A percentile compares a stretch with the other conserved stretches of the same genome.
Conservation (phyloP, 2,797 vertebrate genomes). For the Picus viridis region DNA sequence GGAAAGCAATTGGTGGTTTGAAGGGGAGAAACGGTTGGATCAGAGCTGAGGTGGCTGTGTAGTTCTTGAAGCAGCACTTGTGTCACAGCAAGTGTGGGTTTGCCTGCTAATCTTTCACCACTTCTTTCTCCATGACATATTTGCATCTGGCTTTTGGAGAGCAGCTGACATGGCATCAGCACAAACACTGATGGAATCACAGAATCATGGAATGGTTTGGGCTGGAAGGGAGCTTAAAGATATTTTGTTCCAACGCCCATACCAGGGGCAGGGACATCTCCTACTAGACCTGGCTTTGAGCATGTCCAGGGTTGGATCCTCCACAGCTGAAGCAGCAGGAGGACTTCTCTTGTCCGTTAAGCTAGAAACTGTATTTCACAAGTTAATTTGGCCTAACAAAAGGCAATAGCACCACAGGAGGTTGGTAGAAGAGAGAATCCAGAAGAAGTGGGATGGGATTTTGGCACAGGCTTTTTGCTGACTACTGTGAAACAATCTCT, state of each 20-base stretch:
- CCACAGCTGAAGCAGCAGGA: not conserved
- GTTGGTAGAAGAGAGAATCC: not conserved
- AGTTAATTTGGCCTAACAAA: not conserved
- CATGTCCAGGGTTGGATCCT: not conserved
- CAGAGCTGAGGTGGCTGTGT: not conserved
- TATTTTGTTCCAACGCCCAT: too few relatives aligned
- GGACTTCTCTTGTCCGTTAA: not conserved
- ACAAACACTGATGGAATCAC: not conserved
- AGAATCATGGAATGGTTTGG: too few relatives aligned
- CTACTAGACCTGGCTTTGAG: too few relatives aligned
- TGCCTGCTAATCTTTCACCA: not conserved
- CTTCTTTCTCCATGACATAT: not conserved
- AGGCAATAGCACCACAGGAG: not conserved
- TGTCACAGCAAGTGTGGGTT: not conserved
- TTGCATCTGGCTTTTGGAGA: not conserved
- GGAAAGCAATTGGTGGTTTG: not conserved
- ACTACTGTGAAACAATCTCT: not conserved
- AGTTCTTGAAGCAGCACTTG: not conserved
- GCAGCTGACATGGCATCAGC: not conserved
- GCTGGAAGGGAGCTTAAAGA: too few relatives aligned
- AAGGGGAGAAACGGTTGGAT: not conserved
- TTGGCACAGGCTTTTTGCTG: not conserved
- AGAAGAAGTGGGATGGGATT: not conserved
- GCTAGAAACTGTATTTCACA: not conserved
- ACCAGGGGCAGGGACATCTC: too few relatives aligned